Percentiles rank a stretch among this genome's conserved stretches.
Evolutionary conservation across 2,113 vertebrate species (phyloP).

Genomic region (Athene noctua): DNA sequence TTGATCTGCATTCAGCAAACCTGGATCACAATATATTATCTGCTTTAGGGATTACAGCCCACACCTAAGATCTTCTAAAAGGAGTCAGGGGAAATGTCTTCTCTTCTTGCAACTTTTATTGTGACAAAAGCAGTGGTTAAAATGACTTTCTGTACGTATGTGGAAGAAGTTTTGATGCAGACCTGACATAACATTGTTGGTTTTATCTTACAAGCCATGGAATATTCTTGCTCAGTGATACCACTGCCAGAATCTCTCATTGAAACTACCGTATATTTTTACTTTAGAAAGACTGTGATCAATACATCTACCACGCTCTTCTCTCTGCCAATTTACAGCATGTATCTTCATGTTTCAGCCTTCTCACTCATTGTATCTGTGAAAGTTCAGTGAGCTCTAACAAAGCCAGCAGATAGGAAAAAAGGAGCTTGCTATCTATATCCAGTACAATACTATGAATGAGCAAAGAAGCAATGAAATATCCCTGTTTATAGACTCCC

Average conservation of each 20-base stretch:
- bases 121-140: neutral
- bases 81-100: neutral
- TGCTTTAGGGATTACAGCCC: neutral
- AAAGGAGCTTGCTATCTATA: neutral
- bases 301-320: neutral
- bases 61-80: neutral
- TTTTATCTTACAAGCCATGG: neutral
- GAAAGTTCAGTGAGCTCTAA: neutral
- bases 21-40: neutral
- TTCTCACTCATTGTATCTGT: conserved; percentile 5
- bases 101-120: neutral
- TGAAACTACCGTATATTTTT: neutral
- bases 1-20: neutral
- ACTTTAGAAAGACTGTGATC: neutral
- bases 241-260: neutral
- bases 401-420: neutral
- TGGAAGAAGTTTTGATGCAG: neutral
- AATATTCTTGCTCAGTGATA: neutral
- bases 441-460: neutral
- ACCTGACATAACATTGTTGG: neutral
- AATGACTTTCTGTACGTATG: neutral
- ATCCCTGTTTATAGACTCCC: neutral
- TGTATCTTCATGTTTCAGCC: neutral
- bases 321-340: neutral
- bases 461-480: neutral